Percentiles rank a stretch among this genome's conserved stretches.
Conservation (phyloP, 2,888 invertebrate species). For the Aphidius colemani region DNA sequence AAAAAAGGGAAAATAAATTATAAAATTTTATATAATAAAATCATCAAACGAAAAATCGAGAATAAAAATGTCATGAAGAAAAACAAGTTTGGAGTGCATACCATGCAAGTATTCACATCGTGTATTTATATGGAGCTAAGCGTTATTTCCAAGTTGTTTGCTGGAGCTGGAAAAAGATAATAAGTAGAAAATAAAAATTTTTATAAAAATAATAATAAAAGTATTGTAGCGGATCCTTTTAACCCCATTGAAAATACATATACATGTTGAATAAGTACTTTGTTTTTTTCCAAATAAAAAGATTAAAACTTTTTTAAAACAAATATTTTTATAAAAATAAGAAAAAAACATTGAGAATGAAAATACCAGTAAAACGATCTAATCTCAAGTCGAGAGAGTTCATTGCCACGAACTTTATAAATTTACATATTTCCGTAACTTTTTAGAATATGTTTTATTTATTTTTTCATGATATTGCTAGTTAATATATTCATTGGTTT, state of each 20-base stretch:
- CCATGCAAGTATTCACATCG: constrained; percentile 30
- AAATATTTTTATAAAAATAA: constrained; percentile 3
- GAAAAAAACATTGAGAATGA: constrained; percentile 3
- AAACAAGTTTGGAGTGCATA: constrained; percentile 39
- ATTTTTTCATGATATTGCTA: constrained; percentile 23
- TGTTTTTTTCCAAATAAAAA: no score
- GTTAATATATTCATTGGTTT: constrained; percentile 6
- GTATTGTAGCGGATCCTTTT: no score
- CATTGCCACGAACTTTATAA: constrained; percentile 33
- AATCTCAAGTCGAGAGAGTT: constrained; percentile 35
- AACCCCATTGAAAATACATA: no score
- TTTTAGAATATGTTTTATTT: constrained; percentile 27
- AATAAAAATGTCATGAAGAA: constrained; percentile 29
- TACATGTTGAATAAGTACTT: no score
- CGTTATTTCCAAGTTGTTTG: constrained; percentile 13
- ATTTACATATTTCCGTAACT: not conserved
- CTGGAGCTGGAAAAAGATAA: not conserved
- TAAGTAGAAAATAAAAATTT: not conserved
- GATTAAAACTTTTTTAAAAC: not conserved
- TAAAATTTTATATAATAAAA: no score
- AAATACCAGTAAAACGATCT: constrained; percentile 5
- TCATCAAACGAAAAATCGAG: not conserved
- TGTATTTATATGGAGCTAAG: constrained; percentile 30
- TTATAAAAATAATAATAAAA: constrained; percentile 22
- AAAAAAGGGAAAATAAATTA: no score